Evolutionary conservation across 2,888 invertebrate genomes (phyloP), one percentile per base, ranked within the genome.

Genomic region (Esperia sulphurella): DNA sequence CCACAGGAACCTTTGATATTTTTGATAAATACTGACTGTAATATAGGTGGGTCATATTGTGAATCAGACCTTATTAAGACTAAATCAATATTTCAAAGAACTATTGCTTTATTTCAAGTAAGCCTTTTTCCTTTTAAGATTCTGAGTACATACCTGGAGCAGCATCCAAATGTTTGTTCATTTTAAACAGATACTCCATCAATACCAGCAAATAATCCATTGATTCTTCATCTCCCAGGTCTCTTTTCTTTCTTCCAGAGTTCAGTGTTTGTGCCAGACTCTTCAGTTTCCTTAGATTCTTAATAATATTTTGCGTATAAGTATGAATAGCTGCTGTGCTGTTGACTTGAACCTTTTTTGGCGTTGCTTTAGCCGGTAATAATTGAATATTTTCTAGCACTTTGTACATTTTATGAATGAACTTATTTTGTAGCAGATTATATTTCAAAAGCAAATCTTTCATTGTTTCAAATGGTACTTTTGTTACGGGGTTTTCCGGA

Each of bases 141-240:
- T 21, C 21, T 21, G 5, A 21, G 21, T 14, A 30, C 14, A 35
- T 68, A 85, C 85, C 80, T 75, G 77, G 79, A 38, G 65, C 57
- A 21, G 53, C 45, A 43, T 74, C 61, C 39, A 71, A 21, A 0
- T 68, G 75, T 43, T 67, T 63, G 31, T 75, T 44, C 12, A 77
- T 71, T 55, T 78, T 82, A 7, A 84, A 48, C 48, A 87, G 60
- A 60, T 79, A 82, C 53, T 87, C 83, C 79, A 87, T 84, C 40
- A 87, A 55, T 51, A 71, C 64, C 42, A 87, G 57, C 42, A 87
- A 56, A 60, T 84, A 85, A 48, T 84, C 83, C 46, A 83, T 55
- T 14, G 78, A 66, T 43, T 76, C 71, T 10, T 78, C 72, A 28
- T 75, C 70, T 49, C 54, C 64, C 46, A 52, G 29, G 6, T 71